Evolutionary conservation across 2,797 vertebrate species (phyloP).

Genomic region (Melanotaenia parkinsoni): DNA sequence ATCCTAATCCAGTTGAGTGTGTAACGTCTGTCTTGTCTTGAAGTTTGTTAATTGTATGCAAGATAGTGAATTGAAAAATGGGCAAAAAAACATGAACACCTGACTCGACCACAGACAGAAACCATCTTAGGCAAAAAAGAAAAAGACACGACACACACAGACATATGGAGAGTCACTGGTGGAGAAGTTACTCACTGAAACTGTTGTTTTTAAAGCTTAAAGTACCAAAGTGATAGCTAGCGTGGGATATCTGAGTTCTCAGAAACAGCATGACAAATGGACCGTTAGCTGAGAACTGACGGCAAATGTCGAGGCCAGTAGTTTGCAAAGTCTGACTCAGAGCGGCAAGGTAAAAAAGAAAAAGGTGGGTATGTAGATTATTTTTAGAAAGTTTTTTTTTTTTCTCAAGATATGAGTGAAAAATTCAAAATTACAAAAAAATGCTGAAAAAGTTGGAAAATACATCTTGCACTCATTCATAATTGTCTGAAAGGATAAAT

Average conservation of each 20-base stretch:
- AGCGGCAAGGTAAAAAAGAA: constrained; percentile 23
- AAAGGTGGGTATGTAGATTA: constrained; percentile 25
- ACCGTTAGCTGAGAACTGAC: constrained; percentile 36
- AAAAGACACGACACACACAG: constrained; percentile 31
- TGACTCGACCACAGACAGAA: constrained; percentile 35
- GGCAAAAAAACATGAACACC: constrained; percentile 30
- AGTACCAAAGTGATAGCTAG: constrained; percentile 63
- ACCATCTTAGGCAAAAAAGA: constrained; percentile 6
- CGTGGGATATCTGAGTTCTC: constrained; percentile 59
- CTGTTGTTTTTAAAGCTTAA: constrained; percentile 40
- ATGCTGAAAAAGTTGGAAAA: constrained; percentile 24
- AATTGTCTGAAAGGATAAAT: constrained; percentile 32
- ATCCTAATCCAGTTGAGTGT: constrained; percentile 17
- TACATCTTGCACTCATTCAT: constrained; percentile 9
- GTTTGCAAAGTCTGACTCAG: constrained; percentile 53
- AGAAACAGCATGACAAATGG: constrained; percentile 49
- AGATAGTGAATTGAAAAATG: constrained; percentile 26
- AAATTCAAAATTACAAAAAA: constrained; percentile 8
- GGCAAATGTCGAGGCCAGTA: constrained; percentile 62
- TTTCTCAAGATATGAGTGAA: constrained; percentile 29
- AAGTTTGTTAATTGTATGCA: constrained; percentile 52
- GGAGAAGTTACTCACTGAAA: constrained; percentile 67
- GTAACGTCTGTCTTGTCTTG: background rate
- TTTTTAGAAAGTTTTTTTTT: constrained; percentile 44
- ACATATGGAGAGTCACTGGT: constrained; percentile 38